Evolutionary conservation across 2,888 invertebrate species (phyloP).

Genomic region (Chromoteleia sp.): DNA sequence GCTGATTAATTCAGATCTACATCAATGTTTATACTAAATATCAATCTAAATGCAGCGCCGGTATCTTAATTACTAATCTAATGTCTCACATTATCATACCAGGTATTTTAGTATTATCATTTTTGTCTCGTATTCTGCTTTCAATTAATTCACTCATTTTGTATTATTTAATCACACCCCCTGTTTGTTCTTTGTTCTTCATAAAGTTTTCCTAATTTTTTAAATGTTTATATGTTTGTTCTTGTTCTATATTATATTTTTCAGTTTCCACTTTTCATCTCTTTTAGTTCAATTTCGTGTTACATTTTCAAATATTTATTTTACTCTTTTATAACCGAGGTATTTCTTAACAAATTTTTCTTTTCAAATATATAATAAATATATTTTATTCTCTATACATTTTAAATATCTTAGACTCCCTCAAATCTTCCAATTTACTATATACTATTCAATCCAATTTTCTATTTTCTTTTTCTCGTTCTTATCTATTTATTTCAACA

Average conservation of each 20-base stretch:
- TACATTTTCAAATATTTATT: neutral
- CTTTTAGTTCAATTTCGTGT: conserved; percentile 2
- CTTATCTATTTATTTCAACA: conserved; percentile 19
- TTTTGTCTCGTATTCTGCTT: too few relatives aligned
- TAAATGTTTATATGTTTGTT: conserved; percentile 6
- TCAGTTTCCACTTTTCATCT: conserved; percentile 1
- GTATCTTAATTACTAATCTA: too few relatives aligned
- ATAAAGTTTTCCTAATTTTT: conserved; percentile 24
- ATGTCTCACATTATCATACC: too few relatives aligned
- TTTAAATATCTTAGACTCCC: conserved; percentile 29
- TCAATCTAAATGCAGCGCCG: too few relatives aligned
- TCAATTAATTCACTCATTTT: conserved; percentile 21
- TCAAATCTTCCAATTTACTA: conserved; percentile 17
- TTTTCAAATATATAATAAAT: conserved; percentile 8
- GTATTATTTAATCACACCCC: conserved; percentile 26
- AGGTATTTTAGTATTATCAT: too few relatives aligned
- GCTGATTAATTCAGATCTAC: too few relatives aligned
- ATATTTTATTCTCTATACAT: conserved; percentile 19
- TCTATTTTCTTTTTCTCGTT: conserved; percentile 19
- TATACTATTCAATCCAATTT: neutral
- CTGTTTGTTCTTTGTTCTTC: conserved; percentile 10
- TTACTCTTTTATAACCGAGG: conserved; percentile 1
- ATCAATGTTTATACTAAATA: too few relatives aligned
- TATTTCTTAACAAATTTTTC: conserved; percentile 29
- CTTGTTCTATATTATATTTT: too few relatives aligned